Percentiles rank a stretch among this genome's conserved stretches.
Evolutionary conservation across 2,888 invertebrate genomes (phyloP).

Genomic region (Parelbella ahira): DNA sequence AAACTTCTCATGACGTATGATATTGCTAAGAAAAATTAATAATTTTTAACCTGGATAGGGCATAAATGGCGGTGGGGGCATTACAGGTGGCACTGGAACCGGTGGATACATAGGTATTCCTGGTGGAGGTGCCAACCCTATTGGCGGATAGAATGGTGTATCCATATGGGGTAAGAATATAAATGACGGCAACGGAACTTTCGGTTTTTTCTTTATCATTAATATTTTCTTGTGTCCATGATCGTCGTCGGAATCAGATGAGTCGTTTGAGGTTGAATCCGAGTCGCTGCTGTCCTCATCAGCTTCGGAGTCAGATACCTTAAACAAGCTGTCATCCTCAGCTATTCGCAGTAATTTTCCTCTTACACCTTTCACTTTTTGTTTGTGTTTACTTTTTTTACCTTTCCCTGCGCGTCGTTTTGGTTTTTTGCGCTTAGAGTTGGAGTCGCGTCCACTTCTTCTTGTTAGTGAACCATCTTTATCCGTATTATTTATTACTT

Average conservation of each 20-base stretch:
- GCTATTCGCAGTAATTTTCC: slow-evolving; percentile 58
- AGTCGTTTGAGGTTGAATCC: slow-evolving; percentile 30
- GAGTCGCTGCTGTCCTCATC: slow-evolving; percentile 33
- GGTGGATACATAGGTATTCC: slow-evolving; percentile 64
- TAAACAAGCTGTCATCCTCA: slow-evolving; percentile 64
- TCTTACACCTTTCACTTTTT: slow-evolving; percentile 40
- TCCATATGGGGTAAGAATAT: slow-evolving; percentile 65
- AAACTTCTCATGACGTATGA: too few relatives aligned
- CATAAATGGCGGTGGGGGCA: too few relatives aligned
- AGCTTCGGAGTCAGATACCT: slow-evolving; percentile 42
- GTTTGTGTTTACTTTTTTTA: slow-evolving; percentile 37
- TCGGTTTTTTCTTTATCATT: slow-evolving; percentile 58
- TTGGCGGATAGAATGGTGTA: slow-evolving; percentile 63
- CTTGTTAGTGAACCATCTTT: slow-evolving; percentile 42
- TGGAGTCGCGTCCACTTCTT: slow-evolving; percentile 40
- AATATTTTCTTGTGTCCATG: slow-evolving; percentile 64
- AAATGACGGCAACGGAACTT: slow-evolving; percentile 62
- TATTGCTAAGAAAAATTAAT: too few relatives aligned
- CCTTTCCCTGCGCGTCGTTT: slow-evolving; percentile 30
- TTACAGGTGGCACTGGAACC: slow-evolving; percentile 60
- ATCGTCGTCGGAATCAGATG: slow-evolving; percentile 35
- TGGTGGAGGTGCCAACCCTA: slow-evolving; percentile 60
- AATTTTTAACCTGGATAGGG: too few relatives aligned
- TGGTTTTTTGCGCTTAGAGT: slow-evolving; percentile 24
- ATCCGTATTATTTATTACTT: slow-evolving; percentile 61